Base-by-base conservation (phyloP, 1,140 invertebrate species). In the Brachystomella parvula region DNA sequence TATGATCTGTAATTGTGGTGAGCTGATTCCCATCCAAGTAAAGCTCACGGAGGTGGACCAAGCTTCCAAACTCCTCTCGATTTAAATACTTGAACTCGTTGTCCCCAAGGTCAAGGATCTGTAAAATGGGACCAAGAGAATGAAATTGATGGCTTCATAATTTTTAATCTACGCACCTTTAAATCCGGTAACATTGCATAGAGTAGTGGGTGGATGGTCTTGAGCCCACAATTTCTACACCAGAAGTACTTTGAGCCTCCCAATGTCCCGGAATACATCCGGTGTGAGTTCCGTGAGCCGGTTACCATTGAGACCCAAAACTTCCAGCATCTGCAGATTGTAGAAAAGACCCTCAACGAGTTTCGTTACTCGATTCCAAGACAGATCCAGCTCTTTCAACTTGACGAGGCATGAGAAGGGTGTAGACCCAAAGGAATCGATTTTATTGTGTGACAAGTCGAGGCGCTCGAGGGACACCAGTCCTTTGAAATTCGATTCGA, bases 81-180 rank as follows among this genome's bases (percentile, higher is more conserved):
- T 84, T 83, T 56, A 92, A 77, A 77, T 88, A 88, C 77, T 87
- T 87, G 71, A 92, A 86, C 69, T 83, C 77, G 78, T 92, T 92
- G 74, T 88, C 80, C 44, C 87, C 86, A 71, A 92, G 80, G 78
- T 90, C 88, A 63, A 92, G 78, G 72, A 84, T 82, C 69, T 82
- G 82, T 64, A 70, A 59, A 24, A 61, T 44, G 26, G 24, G 61
- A 56, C 26, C 1, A 24, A 61, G 32, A 66, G 44, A 35, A 12
- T 39, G 6, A 29, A 17, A 44, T 66, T 1, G 62, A 44, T 26
- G 68, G 47, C 17, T 53, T 35, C n/a, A 72, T 44, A 21, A 68
- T 59, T 33, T 56, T 21, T 26, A 72, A 56, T 3, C 31, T 58
- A 17, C 44, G 57, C 3, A 73, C 71, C 65, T 66, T 47, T 9